A percentile compares a stretch with the other conserved stretches of the same genome.
These are phyloP conservation scores for Gryllus longicercus DNA, from an alignment of 2,888 invertebrate genomes.

Conservation along the genomic window DNA sequence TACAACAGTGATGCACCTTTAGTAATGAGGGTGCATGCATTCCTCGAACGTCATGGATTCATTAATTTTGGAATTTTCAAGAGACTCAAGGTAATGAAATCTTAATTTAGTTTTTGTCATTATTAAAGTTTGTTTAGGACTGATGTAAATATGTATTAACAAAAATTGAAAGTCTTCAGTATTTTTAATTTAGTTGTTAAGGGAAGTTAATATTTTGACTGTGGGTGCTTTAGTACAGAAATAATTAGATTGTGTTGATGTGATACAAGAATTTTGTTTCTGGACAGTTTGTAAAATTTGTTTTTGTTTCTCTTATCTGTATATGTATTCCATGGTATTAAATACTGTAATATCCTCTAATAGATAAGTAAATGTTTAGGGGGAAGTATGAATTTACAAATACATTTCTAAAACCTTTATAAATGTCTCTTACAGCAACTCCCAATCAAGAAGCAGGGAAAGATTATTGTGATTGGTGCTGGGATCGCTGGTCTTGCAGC, in stretches of 20 bases:
- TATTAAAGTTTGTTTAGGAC: no score
- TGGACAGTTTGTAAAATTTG: no score
- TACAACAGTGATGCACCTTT: conserved; percentile 88
- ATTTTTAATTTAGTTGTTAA: no score
- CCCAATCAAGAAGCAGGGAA: conserved; percentile 52
- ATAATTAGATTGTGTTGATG: no score
- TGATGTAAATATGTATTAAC: no score
- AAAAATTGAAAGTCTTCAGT: no score
- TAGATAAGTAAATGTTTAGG: neutral
- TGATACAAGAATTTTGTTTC: no score
- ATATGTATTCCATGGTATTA: no score
- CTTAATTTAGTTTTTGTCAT: no score
- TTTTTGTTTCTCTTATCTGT: no score
- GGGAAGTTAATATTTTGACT: no score
- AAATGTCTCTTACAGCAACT: conserved; percentile 44
- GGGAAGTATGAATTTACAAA: neutral
- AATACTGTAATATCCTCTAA: neutral
- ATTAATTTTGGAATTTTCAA: conserved; percentile 98
- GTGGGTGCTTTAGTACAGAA: no score
- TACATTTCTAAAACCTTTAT: neutral
- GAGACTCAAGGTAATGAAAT: conserved; percentile 61
- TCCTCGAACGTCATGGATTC: conserved; percentile 90
- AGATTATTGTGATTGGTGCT: conserved; percentile 64
- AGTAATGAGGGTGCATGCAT: conserved; percentile 81
- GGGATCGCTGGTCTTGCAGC: conserved; percentile 94